phyloP scores from a whole-genome alignment of 53 echinoderm and acorn worm species.

The Zoroaster sp. region DNA sequence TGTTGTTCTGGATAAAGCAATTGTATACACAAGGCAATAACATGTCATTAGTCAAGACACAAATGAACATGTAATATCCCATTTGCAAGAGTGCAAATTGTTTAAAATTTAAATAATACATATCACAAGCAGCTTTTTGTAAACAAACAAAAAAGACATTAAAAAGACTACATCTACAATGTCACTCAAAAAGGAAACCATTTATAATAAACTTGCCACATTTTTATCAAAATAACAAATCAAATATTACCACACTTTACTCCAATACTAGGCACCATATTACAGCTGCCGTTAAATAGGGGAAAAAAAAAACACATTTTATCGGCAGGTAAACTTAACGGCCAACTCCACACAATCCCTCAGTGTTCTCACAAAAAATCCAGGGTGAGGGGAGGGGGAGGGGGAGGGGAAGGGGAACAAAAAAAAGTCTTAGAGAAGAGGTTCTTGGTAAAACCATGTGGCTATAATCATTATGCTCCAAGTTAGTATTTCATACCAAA shows the following conservation, averaged over 20 bases:
- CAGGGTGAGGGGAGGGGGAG: no score
- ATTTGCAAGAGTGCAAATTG: neutral
- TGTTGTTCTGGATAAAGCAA: no score
- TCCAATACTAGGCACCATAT: conserved; percentile 45
- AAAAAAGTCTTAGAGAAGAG: no score
- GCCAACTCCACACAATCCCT: neutral
- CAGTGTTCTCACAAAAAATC: conserved; percentile 38
- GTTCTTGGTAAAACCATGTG: no score
- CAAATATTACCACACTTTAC: conserved; percentile 30
- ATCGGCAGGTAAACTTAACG: conserved; percentile 18
- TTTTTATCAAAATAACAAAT: conserved; percentile 54
- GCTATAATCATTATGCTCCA: no score
- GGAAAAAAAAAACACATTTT: neutral
- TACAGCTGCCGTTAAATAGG: conserved; percentile 40
- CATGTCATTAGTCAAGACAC: no score
- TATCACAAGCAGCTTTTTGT: neutral
- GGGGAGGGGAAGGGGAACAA: no score
- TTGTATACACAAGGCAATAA: no score
- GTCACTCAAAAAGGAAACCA: conserved; percentile 27
- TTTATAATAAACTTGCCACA: neutral
- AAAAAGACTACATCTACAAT: conserved; percentile 33
- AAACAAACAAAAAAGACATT: neutral
- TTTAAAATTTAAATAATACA: neutral
- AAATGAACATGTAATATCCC: neutral
- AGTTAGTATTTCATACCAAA: no score